Evolutionary conservation across 2,888 invertebrate species (phyloP), one percentile per base, ranked within the genome.

Genomic region (Labia minor): DNA sequence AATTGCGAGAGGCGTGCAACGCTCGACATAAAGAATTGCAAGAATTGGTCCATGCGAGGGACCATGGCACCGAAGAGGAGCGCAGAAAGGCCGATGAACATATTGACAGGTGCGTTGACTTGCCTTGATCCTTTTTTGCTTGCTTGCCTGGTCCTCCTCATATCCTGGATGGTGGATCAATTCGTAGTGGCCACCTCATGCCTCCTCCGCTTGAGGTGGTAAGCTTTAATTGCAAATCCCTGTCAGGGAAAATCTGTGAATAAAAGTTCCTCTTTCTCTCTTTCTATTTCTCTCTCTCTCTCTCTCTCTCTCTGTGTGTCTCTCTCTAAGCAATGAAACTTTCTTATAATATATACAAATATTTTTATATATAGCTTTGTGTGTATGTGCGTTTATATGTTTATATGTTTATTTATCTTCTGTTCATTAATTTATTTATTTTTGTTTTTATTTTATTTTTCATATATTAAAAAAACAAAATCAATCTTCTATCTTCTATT

Each of bases 1-100:
- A 77, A 72, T 77, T 86, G 72, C 83, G 82, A 76, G 77, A 77
- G 68, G 79, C 81, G 72, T 88, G 88, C 74, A 76, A 76, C 66
- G 70, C 74, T 62, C 76, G 77, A 62, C 82, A 83, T 70, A 71
- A 72, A 11, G 72, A 72, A 62, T 71, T 75, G 67, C 72, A 73
- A 65, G 70, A 70, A 65, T 68, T 72, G 63, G 68, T 72, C 26
- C 69, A 72, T 11, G 68, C 66, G 19, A 68, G 69, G 37, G 37
- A 69, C 19, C 70, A 70, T 61, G 72, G 71, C 19, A 67, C 69
- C 4, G 67, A 65, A 19, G 69, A 68, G 19, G 65, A 70, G 69
- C 69, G 69, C 62, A 65, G 68, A n/a, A 49, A 69, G 37, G 72
- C 72, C 8, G 65, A 67, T 19, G 68, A 67, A n/a, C 70, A 72